Base-by-base conservation (phyloP, 2,888 invertebrate species). In the Ernsta delagoae region DNA sequence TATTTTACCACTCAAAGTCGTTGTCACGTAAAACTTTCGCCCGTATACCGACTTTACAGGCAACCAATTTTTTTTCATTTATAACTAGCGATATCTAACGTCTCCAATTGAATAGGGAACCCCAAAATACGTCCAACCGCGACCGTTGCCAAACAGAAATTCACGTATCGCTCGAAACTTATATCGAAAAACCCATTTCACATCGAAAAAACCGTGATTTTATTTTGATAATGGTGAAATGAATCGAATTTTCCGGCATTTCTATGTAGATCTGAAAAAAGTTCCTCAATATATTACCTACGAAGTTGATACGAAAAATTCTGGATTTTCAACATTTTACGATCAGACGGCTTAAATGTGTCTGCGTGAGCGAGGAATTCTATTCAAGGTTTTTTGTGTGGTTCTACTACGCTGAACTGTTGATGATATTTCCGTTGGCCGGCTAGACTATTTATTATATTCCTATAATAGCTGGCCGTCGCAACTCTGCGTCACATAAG, bases 181-280 rank as follows among this genome's bases (percentile, higher is more conserved):
- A 24, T 24, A 24, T 24, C 24, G 24, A 24, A 24, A 24, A 24
- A 24, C 24, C 24, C 24, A 24, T 54, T 43, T 41, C 34, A 56
- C 11, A 57, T n/a, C 39, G 45, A 48, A 56, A 48, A 57, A 56
- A 48, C 61, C 39, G 45, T 11, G 65, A 16, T 56, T 67, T 41
- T 67, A 61, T 56, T 67, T 56, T 56, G 45, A 56, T 67, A 43
- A 61, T 48, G 36, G 54, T 36, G 67, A 39, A 56, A 39, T 53
- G 36, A 56, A 60, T 53, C 34, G 9, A 43, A 39, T 66, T 60
- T 60, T 66, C 67, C 61, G 67, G 45, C 60, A 67, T 67, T 67
- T 60, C 45, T 63, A 54, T 36, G 53, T 60, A 60, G 24, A 31
- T 41, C 31, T 41, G 34, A 61, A 66, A 60, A 60, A 67, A 56